Evolutionary conservation across 2,113 vertebrate genomes (phyloP).

Genomic region (Brachionichthys hirsutus): DNA sequence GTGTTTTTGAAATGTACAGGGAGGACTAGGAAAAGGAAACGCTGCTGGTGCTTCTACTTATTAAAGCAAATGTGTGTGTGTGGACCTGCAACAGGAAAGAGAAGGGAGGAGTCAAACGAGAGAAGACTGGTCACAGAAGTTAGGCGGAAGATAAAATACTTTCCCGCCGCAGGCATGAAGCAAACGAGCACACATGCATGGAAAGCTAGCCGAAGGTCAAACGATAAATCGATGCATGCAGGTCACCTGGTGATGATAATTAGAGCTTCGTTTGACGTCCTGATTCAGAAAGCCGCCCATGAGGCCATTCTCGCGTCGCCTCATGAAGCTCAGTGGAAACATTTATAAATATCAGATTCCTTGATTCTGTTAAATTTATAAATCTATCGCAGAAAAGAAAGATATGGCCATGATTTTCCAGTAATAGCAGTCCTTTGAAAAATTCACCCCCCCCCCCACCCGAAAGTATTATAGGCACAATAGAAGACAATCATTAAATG

Average conservation of each 20-base stretch:
- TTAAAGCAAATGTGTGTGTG: not conserved
- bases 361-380: not conserved
- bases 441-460: too few relatives aligned
- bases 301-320: conserved; percentile 7
- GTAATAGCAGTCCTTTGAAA: too few relatives aligned
- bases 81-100: conserved; percentile 22
- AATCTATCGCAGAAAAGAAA: too few relatives aligned
- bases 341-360: not conserved
- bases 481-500: too few relatives aligned
- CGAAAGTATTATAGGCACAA: too few relatives aligned
- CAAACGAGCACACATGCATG: not conserved
- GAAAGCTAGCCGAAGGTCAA: not conserved
- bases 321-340: not conserved
- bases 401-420: too few relatives aligned
- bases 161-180: conserved; percentile 11
- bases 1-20: too few relatives aligned
- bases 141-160: not conserved
- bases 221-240: conserved; percentile 51
- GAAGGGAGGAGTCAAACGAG: not conserved
- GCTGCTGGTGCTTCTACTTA: too few relatives aligned
- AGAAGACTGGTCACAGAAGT: not conserved
- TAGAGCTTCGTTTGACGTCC: conserved; percentile 27
- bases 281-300: conserved; percentile 34
- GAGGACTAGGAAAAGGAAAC: too few relatives aligned
- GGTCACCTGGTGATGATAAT: conserved; percentile 46